Base-by-base conservation (phyloP, 2,888 invertebrate genomes). In the Timandra comae region DNA sequence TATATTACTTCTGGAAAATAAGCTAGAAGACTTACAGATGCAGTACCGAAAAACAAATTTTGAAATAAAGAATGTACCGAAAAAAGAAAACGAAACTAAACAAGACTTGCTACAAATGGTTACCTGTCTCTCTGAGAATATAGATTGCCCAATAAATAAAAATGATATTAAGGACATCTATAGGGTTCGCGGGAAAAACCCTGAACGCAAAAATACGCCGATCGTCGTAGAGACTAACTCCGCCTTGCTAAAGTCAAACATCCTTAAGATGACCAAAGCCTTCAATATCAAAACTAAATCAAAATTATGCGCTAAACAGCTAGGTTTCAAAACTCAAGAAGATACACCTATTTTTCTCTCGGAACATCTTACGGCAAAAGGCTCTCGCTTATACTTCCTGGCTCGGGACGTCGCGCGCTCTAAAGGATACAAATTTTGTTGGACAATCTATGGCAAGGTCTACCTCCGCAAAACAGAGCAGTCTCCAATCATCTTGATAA, bases 1-100 rank as follows among this genome's bases (percentile, higher is more conserved):
- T 7, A 23, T 23, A n/a, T n/a, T 12, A n/a, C 8, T 23, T 3
- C 23, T 23, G n/a, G 23, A 23, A 3, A 9, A 23, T 23, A 46
- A 34, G 23, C 23, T 48, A 1, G 43, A 42, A 12, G 43, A 49
- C 7, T 3, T 43, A 5, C 45, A 43, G 10, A 26, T 32, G 7
- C 10, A 12, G 2, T 10, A 5, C 22, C 29, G 43, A 1, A 49
- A 46, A 30, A 10, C 29, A 0, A 35, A 37, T 12, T 19, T 48
- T 3, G 41, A 48, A 37, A 38, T 47, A 7, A 49, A 46, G 32
- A 49, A 46, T 22, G 40, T 49, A 2, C 49, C 41, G 2, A 35
- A 9, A 37, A 21, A n/a, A 2, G 5, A 3, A 2, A 31, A 25
- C 2, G 43, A 48, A 30, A 32, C 35, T 2, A 48, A 39, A 11